Percentiles rank a stretch among this genome's conserved stretches.
These are phyloP conservation scores for Callimorpha dominula DNA, from an alignment of 2,888 invertebrate genomes.

Conservation along the genomic window DNA sequence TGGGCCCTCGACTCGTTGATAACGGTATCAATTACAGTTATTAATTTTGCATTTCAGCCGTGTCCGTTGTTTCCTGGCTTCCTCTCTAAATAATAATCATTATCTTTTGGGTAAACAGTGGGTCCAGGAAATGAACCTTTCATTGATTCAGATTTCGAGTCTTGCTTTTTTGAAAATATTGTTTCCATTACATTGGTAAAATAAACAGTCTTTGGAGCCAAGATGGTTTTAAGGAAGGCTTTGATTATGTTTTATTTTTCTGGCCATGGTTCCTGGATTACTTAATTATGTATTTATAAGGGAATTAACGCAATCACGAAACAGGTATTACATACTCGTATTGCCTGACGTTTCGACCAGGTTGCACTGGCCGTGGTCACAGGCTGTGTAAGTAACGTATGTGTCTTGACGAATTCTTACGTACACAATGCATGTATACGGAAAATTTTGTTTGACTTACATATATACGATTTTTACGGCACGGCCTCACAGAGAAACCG, in stretches of 20 bases:
- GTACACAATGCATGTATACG: too few relatives aligned
- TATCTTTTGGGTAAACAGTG: constrained; percentile 22
- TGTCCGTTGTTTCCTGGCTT: constrained; percentile 27
- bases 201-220: not conserved
- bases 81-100: constrained; percentile 37
- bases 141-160: constrained; percentile 9
- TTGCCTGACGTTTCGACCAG: too few relatives aligned
- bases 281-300: too few relatives aligned
- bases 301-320: too few relatives aligned
- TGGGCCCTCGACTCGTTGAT: constrained; percentile 39
- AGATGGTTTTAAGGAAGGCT: not conserved
- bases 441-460: too few relatives aligned
- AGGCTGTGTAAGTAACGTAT: too few relatives aligned
- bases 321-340: too few relatives aligned
- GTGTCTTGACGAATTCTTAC: too few relatives aligned
- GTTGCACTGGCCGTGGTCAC: too few relatives aligned
- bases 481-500: too few relatives aligned
- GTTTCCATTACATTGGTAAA: constrained; percentile 1
- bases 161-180: constrained; percentile 6
- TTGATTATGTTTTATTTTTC: not conserved
- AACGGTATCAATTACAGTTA: constrained; percentile 53
- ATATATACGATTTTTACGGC: too few relatives aligned
- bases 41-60: constrained; percentile 53
- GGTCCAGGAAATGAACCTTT: constrained; percentile 21
- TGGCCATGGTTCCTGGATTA: not conserved